Conservation (phyloP, 2,113 vertebrate genomes). For the Laticauda colubrina region DNA sequence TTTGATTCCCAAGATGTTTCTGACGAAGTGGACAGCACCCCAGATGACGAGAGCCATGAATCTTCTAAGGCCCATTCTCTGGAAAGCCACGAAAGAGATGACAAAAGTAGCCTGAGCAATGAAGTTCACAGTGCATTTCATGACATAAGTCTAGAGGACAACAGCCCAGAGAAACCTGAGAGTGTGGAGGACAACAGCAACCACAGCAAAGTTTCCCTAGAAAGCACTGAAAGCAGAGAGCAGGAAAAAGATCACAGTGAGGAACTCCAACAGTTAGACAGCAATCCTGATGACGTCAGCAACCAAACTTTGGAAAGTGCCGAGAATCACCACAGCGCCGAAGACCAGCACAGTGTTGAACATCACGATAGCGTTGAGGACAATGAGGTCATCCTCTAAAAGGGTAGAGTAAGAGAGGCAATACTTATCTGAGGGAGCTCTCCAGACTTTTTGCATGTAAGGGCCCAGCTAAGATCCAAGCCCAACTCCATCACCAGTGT, state of each 20-base stretch:
- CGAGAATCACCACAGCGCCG: conserved; percentile 38
- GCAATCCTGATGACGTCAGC: not conserved
- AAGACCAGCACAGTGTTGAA: conserved; percentile 17
- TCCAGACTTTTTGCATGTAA: not conserved
- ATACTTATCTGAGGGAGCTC: not conserved
- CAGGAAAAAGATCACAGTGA: not conserved
- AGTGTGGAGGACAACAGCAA: conserved; percentile 15
- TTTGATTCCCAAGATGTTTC: conserved; percentile 38
- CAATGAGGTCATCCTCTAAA: conserved; percentile 47
- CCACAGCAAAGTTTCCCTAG: conserved; percentile 22
- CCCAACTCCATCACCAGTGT: not conserved
- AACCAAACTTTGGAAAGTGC: conserved; percentile 43
- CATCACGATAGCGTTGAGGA: conserved; percentile 45
- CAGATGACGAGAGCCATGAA: conserved; percentile 35
- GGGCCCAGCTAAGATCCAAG: not conserved
- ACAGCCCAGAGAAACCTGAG: conserved; percentile 39
- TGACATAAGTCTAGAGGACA: conserved; percentile 38
- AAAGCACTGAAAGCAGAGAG: conserved; percentile 48
- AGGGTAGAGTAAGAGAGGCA: not conserved
- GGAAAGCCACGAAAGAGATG: conserved; percentile 38
- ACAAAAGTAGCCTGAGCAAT: not conserved
- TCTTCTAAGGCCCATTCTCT: not conserved
- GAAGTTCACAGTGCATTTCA: conserved; percentile 42
- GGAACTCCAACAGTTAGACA: not conserved
- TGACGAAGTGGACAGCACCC: conserved; percentile 46